Conservation (phyloP, 2,797 vertebrate genomes). For the Mus minutoides region DNA sequence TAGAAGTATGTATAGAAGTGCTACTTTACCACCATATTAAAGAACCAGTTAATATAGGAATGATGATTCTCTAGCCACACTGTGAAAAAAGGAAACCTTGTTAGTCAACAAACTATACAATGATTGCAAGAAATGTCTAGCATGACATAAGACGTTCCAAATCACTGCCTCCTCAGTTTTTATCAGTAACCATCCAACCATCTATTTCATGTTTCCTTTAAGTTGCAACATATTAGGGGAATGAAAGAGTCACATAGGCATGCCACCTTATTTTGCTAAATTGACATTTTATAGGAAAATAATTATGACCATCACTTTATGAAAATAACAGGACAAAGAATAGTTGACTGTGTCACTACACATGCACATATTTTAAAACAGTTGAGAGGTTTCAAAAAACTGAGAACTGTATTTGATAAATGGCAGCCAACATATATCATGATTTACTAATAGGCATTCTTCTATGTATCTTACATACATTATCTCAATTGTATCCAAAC, state of each 20-base stretch:
- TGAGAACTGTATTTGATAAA: background rate
- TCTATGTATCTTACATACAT: background rate
- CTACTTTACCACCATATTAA: conserved; percentile 8
- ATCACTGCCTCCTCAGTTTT: background rate
- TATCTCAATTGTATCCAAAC: background rate
- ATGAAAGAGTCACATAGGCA: background rate
- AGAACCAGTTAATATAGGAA: background rate
- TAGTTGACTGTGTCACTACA: background rate
- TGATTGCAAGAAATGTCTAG: background rate
- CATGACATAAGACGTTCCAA: background rate
- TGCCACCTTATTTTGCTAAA: background rate
- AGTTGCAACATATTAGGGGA: background rate
- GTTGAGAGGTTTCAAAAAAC: background rate
- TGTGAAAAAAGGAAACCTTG: conserved; percentile 22
- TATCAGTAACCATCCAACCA: background rate
- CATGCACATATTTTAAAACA: background rate
- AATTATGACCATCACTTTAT: background rate
- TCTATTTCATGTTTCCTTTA: background rate
- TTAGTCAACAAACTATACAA: conserved; percentile 30
- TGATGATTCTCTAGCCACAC: background rate
- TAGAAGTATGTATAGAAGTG: background rate
- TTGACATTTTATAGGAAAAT: background rate
- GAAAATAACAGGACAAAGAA: conserved; percentile 36
- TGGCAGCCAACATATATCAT: background rate
- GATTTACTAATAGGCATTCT: background rate